These are phyloP conservation scores for Phoxinus phoxinus DNA, from an alignment of 2,113 vertebrate genomes.

Conservation along the genomic window DNA sequence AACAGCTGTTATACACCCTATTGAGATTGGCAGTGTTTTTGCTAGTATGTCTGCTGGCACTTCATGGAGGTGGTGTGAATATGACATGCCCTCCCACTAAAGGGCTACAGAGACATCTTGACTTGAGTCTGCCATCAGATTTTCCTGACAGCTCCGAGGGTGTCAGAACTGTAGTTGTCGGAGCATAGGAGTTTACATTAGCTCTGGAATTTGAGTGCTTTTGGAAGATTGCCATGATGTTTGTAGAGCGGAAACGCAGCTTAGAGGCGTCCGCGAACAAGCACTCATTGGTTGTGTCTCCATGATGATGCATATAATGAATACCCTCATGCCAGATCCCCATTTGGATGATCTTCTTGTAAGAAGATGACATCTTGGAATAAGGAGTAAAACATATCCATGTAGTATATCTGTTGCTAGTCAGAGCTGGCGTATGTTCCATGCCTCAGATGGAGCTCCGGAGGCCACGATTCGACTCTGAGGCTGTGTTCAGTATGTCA, in stretches of 20 bases:
- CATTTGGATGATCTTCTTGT: conserved; percentile 11
- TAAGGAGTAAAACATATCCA: conserved; percentile 12
- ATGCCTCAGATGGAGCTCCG: neutral
- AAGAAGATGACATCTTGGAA: conserved; percentile 5
- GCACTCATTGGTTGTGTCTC: conserved; percentile 10
- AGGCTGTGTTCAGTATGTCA: conserved; percentile 33
- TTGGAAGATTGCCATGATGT: conserved; percentile 24
- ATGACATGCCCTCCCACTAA: neutral
- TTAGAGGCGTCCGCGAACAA: neutral
- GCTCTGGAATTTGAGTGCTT: conserved; percentile 20
- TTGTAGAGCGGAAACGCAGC: conserved; percentile 10
- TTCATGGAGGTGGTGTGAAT: neutral
- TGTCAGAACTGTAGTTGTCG: conserved; percentile 19
- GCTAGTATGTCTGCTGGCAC: neutral
- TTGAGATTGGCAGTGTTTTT: neutral
- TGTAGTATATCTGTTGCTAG: neutral
- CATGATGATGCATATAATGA: neutral
- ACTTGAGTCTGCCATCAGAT: neutral
- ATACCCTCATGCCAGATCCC: conserved; percentile 10
- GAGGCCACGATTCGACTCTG: neutral
- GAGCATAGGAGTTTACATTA: conserved; percentile 13
- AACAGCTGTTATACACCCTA: neutral
- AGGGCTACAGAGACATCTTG: conserved; percentile 3
- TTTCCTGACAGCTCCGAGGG: conserved; percentile 13
- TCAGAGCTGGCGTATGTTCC: neutral